Base-by-base conservation (phyloP, 2,113 vertebrate genomes). In the Procavia capensis region DNA sequence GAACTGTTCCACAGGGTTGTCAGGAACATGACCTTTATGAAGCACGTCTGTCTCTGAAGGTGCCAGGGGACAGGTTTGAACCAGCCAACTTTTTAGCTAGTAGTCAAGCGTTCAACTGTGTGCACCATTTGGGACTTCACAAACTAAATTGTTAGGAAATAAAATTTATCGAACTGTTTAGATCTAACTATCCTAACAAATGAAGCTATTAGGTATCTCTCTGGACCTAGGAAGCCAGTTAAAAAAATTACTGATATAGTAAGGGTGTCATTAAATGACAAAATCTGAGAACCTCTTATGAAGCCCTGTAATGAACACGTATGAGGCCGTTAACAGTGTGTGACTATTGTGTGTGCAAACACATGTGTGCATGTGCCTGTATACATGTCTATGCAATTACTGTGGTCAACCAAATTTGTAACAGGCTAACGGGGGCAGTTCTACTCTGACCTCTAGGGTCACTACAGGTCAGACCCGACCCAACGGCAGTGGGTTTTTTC, bases 361-460 rank as follows among this genome's bases (percentile, higher is more conserved):
- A 47, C 11, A 45, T 29, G 43, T 6, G 14, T 31, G 25, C n/a
- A 11, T 24, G 11, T 20, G 75, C 6, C 74, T 16, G 74, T 4
- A 78, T 9, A 3, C 2, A 13, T 47, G 74, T 34, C 83, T 95
- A 85, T 24, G 6, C 90, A 45, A 22, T 76, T 90, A 84, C 76
- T 88, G 39, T 41, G 27, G 31, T 70, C 57, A 89, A 87, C 27
- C 68, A 87, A 88, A 93, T 88, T 86, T 75, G 81, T 36, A 91
- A 83, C 8, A 85, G 34, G 39, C 8, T 50, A 70, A 82, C 57
- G 59, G 85, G 90, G 16, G 22, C n/a, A 86, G n/a, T n/a, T n/a
- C n/a, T n/a, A n/a, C n/a, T n/a, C n/a, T n/a, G n/a, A n/a, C n/a
- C n/a, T n/a, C n/a, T n/a, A n/a, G n/a, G n/a, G n/a, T n/a, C n/a